Percentiles rank a stretch among this genome's conserved stretches.
These are phyloP conservation scores for Penaeus monodon DNA, from an alignment of 2,888 invertebrate genomes.

Conservation along the genomic window DNA sequence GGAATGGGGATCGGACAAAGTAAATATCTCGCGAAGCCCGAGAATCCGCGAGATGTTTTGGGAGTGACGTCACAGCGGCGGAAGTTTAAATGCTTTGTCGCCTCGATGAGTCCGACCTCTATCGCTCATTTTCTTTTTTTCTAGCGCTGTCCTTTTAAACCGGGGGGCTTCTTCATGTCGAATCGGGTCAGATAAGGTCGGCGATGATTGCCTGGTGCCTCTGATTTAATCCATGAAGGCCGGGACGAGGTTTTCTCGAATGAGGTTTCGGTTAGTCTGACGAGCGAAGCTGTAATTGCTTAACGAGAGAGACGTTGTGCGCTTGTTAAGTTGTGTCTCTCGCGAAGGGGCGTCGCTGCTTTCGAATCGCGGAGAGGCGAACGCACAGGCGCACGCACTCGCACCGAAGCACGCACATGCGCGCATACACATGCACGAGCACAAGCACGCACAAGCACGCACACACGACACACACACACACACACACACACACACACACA, in stretches of 20 bases:
- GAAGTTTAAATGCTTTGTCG: background rate
- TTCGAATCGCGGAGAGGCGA: too few species aligned
- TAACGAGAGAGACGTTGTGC: too few species aligned
- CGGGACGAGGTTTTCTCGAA: too few species aligned
- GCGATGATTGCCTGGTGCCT: too few species aligned
- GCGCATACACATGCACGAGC: background rate
- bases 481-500: slow-evolving; percentile 5
- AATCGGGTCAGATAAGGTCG: too few species aligned
- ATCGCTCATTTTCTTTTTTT: background rate
- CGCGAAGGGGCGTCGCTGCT: too few species aligned
- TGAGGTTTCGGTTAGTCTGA: too few species aligned
- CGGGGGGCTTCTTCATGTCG: too few species aligned
- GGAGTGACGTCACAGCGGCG: slow-evolving; percentile 53
- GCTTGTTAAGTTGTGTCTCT: too few species aligned
- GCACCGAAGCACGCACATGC: background rate
- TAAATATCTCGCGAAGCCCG: slow-evolving; percentile 56
- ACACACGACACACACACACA: slow-evolving; percentile 6
- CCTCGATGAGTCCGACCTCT: background rate
- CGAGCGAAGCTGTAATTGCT: too few species aligned
- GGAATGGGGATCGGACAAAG: slow-evolving; percentile 43
- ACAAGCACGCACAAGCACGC: background rate
- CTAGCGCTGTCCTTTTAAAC: too few species aligned
- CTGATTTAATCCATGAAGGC: too few species aligned
- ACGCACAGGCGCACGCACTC: background rate
- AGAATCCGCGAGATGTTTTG: slow-evolving; percentile 58